Conservation (phyloP, 2,113 vertebrate species). For the Pedionomus torquatus region DNA sequence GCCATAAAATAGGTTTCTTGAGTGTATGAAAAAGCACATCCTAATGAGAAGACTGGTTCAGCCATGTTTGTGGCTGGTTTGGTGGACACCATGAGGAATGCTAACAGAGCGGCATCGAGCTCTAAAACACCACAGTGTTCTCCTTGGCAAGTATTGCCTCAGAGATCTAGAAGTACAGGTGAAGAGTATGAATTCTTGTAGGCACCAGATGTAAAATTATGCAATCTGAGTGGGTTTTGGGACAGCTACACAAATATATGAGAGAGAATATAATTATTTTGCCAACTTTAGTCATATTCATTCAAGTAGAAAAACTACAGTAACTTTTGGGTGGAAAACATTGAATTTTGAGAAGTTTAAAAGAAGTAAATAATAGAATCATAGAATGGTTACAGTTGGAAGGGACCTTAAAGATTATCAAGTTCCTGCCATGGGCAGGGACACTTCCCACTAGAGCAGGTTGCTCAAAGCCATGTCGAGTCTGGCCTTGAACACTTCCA, state of each 20-base stretch:
- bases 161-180: background rate
- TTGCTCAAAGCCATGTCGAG: too few species aligned
- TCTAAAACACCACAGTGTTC: accelerated
- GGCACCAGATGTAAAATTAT: background rate
- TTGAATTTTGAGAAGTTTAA: accelerated
- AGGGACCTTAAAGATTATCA: too few species aligned
- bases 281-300: background rate
- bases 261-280: background rate
- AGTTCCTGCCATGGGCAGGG: too few species aligned
- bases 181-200: background rate
- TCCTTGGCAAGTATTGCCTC: background rate
- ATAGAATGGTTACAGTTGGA: too few species aligned
- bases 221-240: background rate
- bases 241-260: background rate
- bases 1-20: background rate
- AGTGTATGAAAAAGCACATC: background rate
- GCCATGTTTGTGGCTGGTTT: background rate
- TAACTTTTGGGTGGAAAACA: background rate
- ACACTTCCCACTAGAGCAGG: too few species aligned
- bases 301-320: background rate
- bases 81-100: background rate
- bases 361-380: background rate
- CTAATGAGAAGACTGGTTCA: background rate
- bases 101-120: accelerated
- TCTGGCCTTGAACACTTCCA: too few species aligned